Evolutionary conservation across 2,797 vertebrate genomes (phyloP), one percentile per base, ranked within the genome.

Genomic region (Knipowitschia caucasica): DNA sequence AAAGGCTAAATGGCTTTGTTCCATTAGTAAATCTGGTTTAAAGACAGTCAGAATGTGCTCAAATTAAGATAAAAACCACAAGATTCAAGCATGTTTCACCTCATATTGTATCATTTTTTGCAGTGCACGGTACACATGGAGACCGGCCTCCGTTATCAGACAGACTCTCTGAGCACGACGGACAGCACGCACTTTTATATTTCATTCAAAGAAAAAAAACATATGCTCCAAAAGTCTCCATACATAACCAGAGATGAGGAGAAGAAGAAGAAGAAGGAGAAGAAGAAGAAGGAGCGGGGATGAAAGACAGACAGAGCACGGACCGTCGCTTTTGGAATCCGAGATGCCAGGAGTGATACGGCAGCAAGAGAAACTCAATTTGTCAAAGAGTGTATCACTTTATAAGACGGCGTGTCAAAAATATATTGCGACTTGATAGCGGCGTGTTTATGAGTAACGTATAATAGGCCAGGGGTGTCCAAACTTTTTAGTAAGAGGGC

Each of bases 71-170:
- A n/a, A n/a, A n/a, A n/a, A n/a, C n/a, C n/a, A n/a, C n/a, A n/a
- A n/a, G n/a, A n/a, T n/a, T n/a, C n/a, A n/a, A n/a, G n/a, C n/a
- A n/a, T n/a, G n/a, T n/a, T n/a, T n/a, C n/a, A n/a, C n/a, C n/a
- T n/a, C n/a, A n/a, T n/a, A n/a, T n/a, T n/a, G n/a, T n/a, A n/a
- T 21, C 47, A 56, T 53, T 57, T 18, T 36, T 69, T 39, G 38
- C 54, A 33, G 39, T 23, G 58, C n/a, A n/a, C n/a, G 61, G 20
- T 59, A 15, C 50, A 33, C 15, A 50, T 51, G 34, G 43, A 52
- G 39, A 11, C 50, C 55, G 2, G 26, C 23, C 53, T 27, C 38
- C 64, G 17, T 9, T 25, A 50, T 15, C 52, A 64, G 38, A 39
- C 12, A 15, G 39, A 50, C 36, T 7, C 35, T 26, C 56, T 30